Evolutionary conservation across 2,113 vertebrate genomes (phyloP).

Genomic region (Nothocercus julius): DNA sequence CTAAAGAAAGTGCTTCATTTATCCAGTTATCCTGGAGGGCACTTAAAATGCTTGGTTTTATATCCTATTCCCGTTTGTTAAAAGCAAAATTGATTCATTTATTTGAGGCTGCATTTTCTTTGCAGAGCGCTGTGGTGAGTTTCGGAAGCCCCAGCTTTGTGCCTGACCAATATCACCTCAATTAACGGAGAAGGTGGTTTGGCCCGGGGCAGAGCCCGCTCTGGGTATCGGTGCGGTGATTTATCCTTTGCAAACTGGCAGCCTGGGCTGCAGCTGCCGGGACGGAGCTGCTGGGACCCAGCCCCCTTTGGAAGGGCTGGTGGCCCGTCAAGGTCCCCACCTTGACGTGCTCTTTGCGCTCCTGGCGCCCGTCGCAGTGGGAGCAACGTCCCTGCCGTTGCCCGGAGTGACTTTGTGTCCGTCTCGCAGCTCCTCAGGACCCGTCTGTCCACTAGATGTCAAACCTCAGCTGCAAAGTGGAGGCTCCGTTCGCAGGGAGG

Average conservation of each 20-base stretch:
- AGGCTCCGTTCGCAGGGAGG: neutral
- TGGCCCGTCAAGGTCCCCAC: neutral
- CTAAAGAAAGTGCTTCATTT: neutral
- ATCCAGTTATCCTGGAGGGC: neutral
- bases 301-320: neutral
- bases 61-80: neutral
- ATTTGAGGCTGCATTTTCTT: neutral
- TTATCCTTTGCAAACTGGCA: neutral
- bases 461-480: neutral
- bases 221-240: neutral
- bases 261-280: neutral
- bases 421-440: neutral
- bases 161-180: neutral
- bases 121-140: neutral
- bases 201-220: neutral
- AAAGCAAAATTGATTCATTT: neutral
- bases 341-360: neutral
- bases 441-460: neutral
- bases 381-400: neutral
- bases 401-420: rapidly evolving
- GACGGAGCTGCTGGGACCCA: neutral
- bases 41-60: neutral
- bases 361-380: neutral
- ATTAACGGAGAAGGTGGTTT: neutral
- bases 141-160: neutral